Base-by-base conservation (phyloP, 2,888 invertebrate genomes). In the Ceramica pisi region DNA sequence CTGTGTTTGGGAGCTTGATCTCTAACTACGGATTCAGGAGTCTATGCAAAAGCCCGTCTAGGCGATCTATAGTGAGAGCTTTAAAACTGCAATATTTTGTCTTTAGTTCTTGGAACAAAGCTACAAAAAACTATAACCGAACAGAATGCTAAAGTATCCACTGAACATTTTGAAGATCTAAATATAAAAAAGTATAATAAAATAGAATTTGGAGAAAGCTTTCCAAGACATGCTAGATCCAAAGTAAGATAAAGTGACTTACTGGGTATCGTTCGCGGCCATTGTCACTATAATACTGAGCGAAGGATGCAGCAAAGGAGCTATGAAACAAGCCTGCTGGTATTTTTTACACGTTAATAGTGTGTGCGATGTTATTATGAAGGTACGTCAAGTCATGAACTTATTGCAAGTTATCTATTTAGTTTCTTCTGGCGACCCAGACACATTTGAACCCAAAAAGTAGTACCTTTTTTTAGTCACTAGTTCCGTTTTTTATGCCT, bases 241-340 rank as follows among this genome's bases (percentile, higher is more conserved):
- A 53, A 41, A 68, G 14, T n/a, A 67, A 60, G 44, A 66, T 51
- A 51, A 63, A 57, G 23, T 65, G 61, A 86, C 85, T 86, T 78
- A 86, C 87, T 71, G 78, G 60, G 81, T 78, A 74, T 80, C 82
- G 76, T 73, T 68, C 72, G 59, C 62, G 31, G 78, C 87, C 86
- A 86, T 86, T 78, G 86, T 78, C 85, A 66, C 69, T 61, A 48
- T 19, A 53, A 48, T 46, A 84, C 84, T 84, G 80, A 65, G 53
- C 63, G 50, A 48, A 44, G 55, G 51, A 53, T 55, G 50, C 63
- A 61, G 31, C 35, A 68, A 46, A 44, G 51, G 55, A 53, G 50
- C 63, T 61, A 48, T 31, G 59, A 53, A 86, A 79, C 86, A 50
- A 65, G 85, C 72, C 50, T 35, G 26, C 46, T 48, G 53, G 21